Base-by-base conservation (phyloP, 2,797 vertebrate species). In the Cuculus canorus region DNA sequence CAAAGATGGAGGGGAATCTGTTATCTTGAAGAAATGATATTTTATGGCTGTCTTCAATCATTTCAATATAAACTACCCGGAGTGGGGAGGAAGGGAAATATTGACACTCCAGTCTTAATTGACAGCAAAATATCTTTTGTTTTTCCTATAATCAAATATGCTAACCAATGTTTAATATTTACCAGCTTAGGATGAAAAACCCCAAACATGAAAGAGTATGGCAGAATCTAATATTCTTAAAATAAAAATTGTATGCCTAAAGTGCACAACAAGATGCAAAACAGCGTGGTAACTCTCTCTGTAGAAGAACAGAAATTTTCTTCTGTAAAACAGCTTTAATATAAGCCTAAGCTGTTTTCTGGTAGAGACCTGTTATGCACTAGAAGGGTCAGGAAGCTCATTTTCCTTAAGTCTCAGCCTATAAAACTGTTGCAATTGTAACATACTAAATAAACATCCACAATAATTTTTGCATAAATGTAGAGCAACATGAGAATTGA, bases 401-500 rank as follows among this genome's bases (percentile, higher is more conserved):
- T 95, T 97, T 95, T 92, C 96, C 54, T 80, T 24, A 32, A 88
- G 72, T 95, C 95, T 78, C 53, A 52, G 91, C 87, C 84, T 85
- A 82, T 91, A 90, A 95, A 89, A 76, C 33, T 47, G 45, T 57
- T 59, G 43, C 66, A 77, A 65, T 80, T 39, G 41, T 78, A 59
- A 81, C 76, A 47, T 60, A 73, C 73, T 65, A 92, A 96, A 95
- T 79, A 91, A 96, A 95, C 63, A 86, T 54, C 77, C 77, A 66
- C 80, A 52, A 89, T 71, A 93, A 92, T 89, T 88, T 97, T 93
- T 95, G 95, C 97, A 96, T 95, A 96, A 96, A 96, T 94, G 86
- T 92, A 93, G 39, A 91, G 95, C 3, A 66, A 97, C 92, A 24
- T 16, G 30, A 92, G 92, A 97, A 96, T 94, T 95, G 96, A 96